Base-by-base conservation (phyloP, 2,113 vertebrate species). In the Struthio camelus region DNA sequence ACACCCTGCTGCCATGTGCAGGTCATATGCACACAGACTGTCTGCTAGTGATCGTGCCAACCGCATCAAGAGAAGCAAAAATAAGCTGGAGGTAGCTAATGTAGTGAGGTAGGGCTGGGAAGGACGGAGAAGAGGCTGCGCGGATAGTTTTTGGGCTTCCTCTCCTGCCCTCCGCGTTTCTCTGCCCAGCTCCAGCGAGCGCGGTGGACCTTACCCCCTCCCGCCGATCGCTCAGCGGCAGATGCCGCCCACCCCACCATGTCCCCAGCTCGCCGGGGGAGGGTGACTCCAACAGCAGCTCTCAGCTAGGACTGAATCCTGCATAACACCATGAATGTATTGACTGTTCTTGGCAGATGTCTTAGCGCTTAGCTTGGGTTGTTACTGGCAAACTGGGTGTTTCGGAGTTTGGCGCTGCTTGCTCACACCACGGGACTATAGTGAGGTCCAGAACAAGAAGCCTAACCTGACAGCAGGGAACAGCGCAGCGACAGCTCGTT, bases 11-110 rank as follows among this genome's bases (percentile, higher is more conserved):
- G n/a, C n/a, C 16, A 10, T 79, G 14, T 23, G 34, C 48, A 42
- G 40, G 48, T 91, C 69, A 64, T 18, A 67, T 0, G 0, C 44
- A 78, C 75, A 11, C 20, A 56, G 28, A 82, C 59, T 54, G 0
- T n/a, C 58, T 73, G 70, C 59, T n/a, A 50, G 2, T 58, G 36
- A 96, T 11, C 2, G 17, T 61, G 56, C 28, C 86, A 66, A 34
- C 44, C 11, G 50, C 36, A 38, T 11, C 8, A 64, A 34, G 36
- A 71, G 34, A 28, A 54, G 32, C 85, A 76, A 46, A 61, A 53
- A 18, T 6, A 24, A 0, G 10, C 32, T 61, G 40, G 11, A 40
- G 76, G 30, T 27, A 62, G 84, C n/a, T 51, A 71, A 6, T 14
- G 42, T 24, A 51, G 18, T 40, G 76, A 77, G 24, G 32, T 32